Evolutionary conservation across 1,140 invertebrate species (phyloP), one percentile per base, ranked within the genome.

Genomic region (Drusus annulatus): DNA sequence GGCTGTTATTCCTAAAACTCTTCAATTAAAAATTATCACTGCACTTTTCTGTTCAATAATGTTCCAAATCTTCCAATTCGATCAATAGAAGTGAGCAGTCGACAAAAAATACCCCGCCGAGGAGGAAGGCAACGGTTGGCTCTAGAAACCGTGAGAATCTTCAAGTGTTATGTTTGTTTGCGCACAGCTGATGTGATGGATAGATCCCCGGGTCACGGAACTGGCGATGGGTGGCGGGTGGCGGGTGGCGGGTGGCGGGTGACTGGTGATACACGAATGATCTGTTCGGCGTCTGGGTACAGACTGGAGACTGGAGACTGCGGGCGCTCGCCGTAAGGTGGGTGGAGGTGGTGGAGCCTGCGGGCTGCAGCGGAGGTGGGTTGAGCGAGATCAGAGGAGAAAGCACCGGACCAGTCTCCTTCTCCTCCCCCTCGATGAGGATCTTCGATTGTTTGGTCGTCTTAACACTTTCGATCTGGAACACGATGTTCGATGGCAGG

Each of bases 101-200:
- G 31, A 4, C 31, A 36, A 36, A 36, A 36, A 36, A 36, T 36
- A 36, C 36, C 36, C 36, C 36, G 7, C 36, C 7, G 10, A 45
- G 36, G 36, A 45, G 36, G 36, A 45, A 45, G 10, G 10, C 8
- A 10, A 45, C 7, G 10, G 36, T 1, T 45, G 2, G 76, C 28
- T 52, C 52, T 15, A 71, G 77, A 79, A 79, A 79, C 50, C 77
- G 77, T 79, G 77, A 60, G 77, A 79, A 79, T 15, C 36, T 45
- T 45, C 31, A 8, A 45, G 13, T 45, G 36, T 45, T 45, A 45
- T 45, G 36, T 45, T 45, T 45, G 36, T 45, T 45, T 45, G 36
- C 28, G 8, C n/a, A n/a, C 50, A 23, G 60, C 17, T 63, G 31
- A 25, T 52, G 51, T 56, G 54, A 36, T 51, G 62, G 31, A 23